Conservation (phyloP, 2,797 vertebrate genomes). For the Xenops minutus region DNA sequence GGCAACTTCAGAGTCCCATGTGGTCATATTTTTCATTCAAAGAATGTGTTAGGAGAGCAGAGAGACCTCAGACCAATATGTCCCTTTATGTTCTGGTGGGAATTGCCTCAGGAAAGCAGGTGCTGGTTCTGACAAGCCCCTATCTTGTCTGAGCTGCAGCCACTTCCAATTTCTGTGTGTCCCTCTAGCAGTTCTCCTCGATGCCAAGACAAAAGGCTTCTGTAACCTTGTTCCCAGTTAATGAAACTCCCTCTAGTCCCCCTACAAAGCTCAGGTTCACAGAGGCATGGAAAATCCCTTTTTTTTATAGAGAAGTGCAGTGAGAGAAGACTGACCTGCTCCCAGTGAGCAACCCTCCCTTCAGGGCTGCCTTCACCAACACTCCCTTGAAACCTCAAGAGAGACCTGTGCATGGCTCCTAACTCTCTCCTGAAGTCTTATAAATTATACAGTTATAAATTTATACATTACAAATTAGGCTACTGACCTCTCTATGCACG, state of each 20-base stretch:
- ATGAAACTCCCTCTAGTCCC: neutral
- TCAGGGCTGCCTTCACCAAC: neutral
- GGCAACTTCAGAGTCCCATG: neutral
- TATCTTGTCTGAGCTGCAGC: neutral
- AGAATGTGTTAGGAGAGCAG: neutral
- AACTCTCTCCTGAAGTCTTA: neutral
- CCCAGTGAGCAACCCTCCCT: rapidly evolving
- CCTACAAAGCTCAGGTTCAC: neutral
- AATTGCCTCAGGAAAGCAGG: neutral
- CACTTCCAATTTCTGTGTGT: neutral
- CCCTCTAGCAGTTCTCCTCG: neutral
- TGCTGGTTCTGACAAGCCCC: neutral
- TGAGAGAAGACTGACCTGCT: neutral
- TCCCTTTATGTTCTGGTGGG: neutral
- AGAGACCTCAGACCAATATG: neutral
- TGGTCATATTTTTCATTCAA: neutral
- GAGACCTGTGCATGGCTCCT: neutral
- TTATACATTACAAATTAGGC: neutral
- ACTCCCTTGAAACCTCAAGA: neutral
- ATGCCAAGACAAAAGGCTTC: neutral
- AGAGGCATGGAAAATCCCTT: neutral
- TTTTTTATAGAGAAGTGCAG: neutral
- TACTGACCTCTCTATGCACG: neutral
- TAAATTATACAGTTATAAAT: neutral
- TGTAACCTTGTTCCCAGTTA: rapidly evolving